phyloP scores from a whole-genome alignment of 1,140 invertebrate genomes.

The Drosophila triauraria region DNA sequence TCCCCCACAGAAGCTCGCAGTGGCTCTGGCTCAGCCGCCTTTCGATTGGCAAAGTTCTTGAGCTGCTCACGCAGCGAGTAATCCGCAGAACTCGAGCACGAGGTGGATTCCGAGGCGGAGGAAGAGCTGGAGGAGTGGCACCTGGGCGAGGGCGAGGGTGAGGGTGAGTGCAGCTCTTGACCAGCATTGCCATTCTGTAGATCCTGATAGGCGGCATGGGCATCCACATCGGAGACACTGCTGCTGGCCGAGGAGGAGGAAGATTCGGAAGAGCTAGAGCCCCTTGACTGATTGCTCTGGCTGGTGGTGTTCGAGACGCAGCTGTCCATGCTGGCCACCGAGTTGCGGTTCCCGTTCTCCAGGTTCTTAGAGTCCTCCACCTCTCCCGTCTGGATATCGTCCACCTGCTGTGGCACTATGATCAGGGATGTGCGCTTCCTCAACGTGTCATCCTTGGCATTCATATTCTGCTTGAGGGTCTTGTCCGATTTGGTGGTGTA shows the following conservation, averaged over 20 bases:
- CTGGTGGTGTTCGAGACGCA: constrained; percentile 71
- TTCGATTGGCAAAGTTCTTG: constrained; percentile 72
- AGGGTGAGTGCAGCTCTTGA: constrained; percentile 21
- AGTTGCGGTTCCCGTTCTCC: constrained; percentile 73
- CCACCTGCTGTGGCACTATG: constrained; percentile 79
- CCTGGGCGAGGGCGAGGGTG: constrained; percentile 43
- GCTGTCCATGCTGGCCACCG: constrained; percentile 80
- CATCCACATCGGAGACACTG: constrained; percentile 65
- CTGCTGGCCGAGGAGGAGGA: constrained; percentile 27
- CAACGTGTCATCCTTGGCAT: constrained; percentile 83
- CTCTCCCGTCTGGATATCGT: constrained; percentile 6
- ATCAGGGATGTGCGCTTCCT: constrained; percentile 83
- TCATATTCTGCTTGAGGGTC: constrained; percentile 83
- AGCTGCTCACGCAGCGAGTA: constrained; percentile 80
- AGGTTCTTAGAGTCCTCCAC: not conserved
- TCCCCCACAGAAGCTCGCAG: constrained; percentile 22
- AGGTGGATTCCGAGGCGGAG: constrained; percentile 56
- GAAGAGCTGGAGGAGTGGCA: constrained; percentile 41
- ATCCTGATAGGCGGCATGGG: constrained; percentile 77
- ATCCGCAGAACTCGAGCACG: constrained; percentile 70
- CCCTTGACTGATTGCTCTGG: constrained; percentile 63
- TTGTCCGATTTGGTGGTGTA: constrained; percentile 81
- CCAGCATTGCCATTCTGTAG: constrained; percentile 75
- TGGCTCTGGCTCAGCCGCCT: constrained; percentile 22
- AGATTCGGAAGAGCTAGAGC: constrained; percentile 14